Conservation (phyloP, 1,140 invertebrate species). For the Drosophila kurseongensis region DNA sequence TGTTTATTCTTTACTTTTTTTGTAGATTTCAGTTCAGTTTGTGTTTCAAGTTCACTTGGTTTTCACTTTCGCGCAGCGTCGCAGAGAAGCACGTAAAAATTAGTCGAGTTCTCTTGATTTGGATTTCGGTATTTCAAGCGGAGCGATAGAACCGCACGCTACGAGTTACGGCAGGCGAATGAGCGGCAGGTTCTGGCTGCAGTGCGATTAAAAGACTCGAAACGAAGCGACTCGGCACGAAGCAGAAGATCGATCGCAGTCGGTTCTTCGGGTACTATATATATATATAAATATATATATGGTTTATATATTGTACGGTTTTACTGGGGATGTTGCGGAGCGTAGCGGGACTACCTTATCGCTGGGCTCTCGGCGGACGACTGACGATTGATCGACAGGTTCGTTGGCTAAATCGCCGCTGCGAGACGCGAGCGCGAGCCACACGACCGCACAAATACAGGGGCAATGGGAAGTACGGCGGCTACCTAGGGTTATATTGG, state of each 20-base stretch:
- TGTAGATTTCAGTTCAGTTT: constrained; percentile 15
- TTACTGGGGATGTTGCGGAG: constrained; percentile 20
- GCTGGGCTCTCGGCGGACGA: constrained; percentile 80
- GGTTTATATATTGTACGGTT: background rate
- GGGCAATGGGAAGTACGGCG: background rate
- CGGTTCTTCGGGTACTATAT: constrained; percentile 4
- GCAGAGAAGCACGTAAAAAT: constrained; percentile 60
- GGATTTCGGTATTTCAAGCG: constrained; percentile 24
- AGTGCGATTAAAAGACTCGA: constrained; percentile 69
- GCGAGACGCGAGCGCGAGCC: constrained; percentile 71
- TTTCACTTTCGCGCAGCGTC: constrained; percentile 70
- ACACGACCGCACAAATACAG: constrained; percentile 68
- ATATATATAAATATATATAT: background rate
- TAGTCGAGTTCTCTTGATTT: constrained; percentile 21
- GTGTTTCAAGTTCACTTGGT: constrained; percentile 55
- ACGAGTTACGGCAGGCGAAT: constrained; percentile 70
- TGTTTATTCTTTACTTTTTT: constrained; percentile 18
- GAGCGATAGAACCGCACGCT: constrained; percentile 67
- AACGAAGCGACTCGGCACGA: constrained; percentile 38
- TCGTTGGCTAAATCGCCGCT: constrained; percentile 80
- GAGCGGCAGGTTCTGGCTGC: constrained; percentile 71
- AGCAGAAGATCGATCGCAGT: constrained; percentile 47
- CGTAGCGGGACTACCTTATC: constrained; percentile 69
- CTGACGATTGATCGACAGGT: constrained; percentile 84
- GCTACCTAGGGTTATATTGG: constrained; percentile 12